These are phyloP conservation scores for Protomyctophum bolini DNA, from an alignment of 2,113 vertebrate genomes.

Conservation along the genomic window DNA sequence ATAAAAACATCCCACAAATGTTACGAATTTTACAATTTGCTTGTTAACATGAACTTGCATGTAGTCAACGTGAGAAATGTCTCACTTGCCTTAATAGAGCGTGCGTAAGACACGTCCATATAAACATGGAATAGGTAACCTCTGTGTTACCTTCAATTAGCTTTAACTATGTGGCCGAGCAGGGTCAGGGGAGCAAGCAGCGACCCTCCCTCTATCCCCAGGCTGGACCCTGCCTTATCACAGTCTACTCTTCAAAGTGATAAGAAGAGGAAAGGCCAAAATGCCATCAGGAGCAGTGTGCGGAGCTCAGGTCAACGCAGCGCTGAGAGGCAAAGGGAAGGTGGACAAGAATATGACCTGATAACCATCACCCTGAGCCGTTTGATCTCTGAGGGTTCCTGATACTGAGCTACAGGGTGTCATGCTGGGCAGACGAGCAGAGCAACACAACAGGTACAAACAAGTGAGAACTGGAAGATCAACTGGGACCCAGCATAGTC, in stretches of 20 bases:
- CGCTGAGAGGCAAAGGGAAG: conserved; percentile 63
- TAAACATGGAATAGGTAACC: conserved; percentile 48
- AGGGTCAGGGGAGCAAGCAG: conserved; percentile 53
- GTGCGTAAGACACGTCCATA: conserved; percentile 33
- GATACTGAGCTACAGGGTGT: conserved; percentile 78
- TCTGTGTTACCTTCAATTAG: conserved; percentile 58
- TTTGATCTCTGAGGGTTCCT: conserved; percentile 77
- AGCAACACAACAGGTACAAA: conserved; percentile 81
- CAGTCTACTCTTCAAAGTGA: conserved; percentile 61
- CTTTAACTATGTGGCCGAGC: conserved; percentile 60
- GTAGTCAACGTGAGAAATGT: conserved; percentile 17
- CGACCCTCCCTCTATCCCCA: conserved; percentile 63
- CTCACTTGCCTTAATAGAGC: conserved; percentile 27
- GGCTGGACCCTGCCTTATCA: conserved; percentile 67
- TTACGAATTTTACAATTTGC: too few relatives aligned
- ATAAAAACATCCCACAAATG: too few relatives aligned
- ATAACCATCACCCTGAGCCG: conserved; percentile 75
- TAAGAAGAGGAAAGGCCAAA: conserved; percentile 80
- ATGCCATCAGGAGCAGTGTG: conserved; percentile 68
- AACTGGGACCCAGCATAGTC: conserved; percentile 56
- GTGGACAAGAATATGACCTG: conserved; percentile 74
- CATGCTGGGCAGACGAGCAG: conserved; percentile 78
- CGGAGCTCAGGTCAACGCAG: conserved; percentile 68
- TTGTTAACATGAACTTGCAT: conserved; percentile 7
- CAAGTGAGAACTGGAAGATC: conserved; percentile 75